Evolutionary conservation across 2,113 vertebrate species (phyloP).

Genomic region (Tychaedon coryphoeus): DNA sequence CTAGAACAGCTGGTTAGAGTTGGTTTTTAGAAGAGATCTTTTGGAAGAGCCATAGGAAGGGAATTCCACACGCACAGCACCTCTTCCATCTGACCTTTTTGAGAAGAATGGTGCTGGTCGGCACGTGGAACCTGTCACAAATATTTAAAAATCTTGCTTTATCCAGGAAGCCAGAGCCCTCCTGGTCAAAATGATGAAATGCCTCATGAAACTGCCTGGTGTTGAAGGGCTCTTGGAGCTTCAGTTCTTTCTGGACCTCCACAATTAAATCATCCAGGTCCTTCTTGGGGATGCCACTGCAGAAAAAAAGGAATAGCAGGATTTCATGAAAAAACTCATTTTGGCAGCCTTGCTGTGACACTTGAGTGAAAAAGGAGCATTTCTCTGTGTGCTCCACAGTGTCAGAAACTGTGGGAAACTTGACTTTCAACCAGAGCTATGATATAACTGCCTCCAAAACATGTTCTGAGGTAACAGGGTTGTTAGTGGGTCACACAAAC

Average conservation of each 20-base stretch:
- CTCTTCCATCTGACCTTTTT: constrained; percentile 65
- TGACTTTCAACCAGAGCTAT: neutral
- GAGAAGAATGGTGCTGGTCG: constrained; percentile 23
- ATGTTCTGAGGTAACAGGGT: neutral
- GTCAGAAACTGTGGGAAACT: neutral
- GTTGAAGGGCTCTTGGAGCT: constrained; percentile 5
- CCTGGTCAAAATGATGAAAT: constrained; percentile 55
- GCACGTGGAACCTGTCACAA: constrained; percentile 60
- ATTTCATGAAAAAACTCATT: neutral
- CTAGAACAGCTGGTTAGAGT: neutral
- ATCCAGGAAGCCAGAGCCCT: constrained; percentile 62
- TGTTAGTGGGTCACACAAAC: neutral
- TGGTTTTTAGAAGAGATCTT: neutral
- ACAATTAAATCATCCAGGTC: constrained; percentile 53
- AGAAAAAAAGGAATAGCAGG: neutral
- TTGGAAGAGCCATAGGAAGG: neutral
- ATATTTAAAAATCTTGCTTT: constrained; percentile 59
- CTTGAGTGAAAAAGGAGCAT: neutral
- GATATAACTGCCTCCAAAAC: neutral
- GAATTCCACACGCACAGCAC: neutral
- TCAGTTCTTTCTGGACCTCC: constrained; percentile 62
- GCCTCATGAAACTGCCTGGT: constrained; percentile 29
- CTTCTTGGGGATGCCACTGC: constrained; percentile 5
- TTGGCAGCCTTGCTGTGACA: neutral
- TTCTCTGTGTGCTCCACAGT: neutral